Conservation (phyloP, 2,888 invertebrate genomes). For the Stenoptilia bipunctidactyla region DNA sequence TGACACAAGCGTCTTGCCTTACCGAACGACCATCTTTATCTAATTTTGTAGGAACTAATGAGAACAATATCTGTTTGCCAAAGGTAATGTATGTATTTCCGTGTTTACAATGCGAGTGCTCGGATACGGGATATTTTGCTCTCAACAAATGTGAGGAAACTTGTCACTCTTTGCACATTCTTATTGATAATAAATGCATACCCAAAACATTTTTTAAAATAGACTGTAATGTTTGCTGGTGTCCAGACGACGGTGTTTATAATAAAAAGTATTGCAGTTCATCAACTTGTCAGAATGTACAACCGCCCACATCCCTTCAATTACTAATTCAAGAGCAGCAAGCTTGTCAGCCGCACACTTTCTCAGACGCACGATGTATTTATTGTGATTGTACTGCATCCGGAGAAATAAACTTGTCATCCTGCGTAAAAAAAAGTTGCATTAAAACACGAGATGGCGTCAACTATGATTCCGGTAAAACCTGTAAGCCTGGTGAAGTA, state of each 20-base stretch:
- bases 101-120: constrained; percentile 47
- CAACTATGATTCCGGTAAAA: constrained; percentile 21
- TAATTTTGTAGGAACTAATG: constrained; percentile 17
- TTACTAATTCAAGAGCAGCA: constrained; percentile 20
- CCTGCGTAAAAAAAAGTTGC: constrained; percentile 43
- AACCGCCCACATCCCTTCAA: constrained; percentile 17
- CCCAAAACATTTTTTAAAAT: constrained; percentile 38
- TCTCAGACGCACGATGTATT: constrained; percentile 37
- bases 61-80: constrained; percentile 39
- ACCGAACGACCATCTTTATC: constrained; percentile 16
- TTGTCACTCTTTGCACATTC: constrained; percentile 21
- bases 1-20: constrained; percentile 36
- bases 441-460: constrained; percentile 23
- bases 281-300: constrained; percentile 20
- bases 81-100: constrained; percentile 50
- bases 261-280: constrained; percentile 32
- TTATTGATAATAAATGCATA: constrained; percentile 22
- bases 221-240: constrained; percentile 43
- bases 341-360: constrained; percentile 33
- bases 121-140: constrained; percentile 38
- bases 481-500: constrained; percentile 41
- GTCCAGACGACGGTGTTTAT: constrained; percentile 32
- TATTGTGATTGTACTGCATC: constrained; percentile 43
- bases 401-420: constrained; percentile 32
- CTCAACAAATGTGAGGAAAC: constrained; percentile 41